Evolutionary conservation across 2,797 vertebrate species (phyloP), one percentile per base, ranked within the genome.

Genomic region (Vireo griseus): DNA sequence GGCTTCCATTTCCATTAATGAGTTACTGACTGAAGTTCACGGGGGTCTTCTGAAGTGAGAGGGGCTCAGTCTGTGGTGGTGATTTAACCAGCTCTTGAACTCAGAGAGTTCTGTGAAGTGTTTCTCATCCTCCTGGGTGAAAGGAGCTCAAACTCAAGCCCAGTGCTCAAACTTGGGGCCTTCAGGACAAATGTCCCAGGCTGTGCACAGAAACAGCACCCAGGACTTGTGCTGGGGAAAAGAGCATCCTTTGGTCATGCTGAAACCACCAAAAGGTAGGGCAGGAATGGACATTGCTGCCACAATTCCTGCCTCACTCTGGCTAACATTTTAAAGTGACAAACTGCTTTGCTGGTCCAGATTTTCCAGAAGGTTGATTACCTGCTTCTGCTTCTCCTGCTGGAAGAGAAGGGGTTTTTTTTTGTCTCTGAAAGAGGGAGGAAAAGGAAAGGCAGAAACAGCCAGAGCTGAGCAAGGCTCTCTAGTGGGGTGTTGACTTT

Each of bases 1-100:
- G 78, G 54, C 51, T 84, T 93, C 88, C 25, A 63, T 92, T 96
- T 88, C 90, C 74, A 81, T 57, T 90, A 92, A 94, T 94, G 74
- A 96, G 66, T 92, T 81, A 69, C 78, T 55, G 84, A n/a, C 83
- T 92, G 12, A 8, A 62, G 91, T 93, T 95, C 89, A 94, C 47
- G 1, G 77, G 57, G 57, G 85, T 73, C 54, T 57, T 47, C 77
- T 86, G 89, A 57, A 92, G 79, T 19, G 48, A 45, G 44, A 91
- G 45, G 62, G 47, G 40, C 40, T 80, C 24, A 44, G n/a, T 17
- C 67, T 52, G 3, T 2, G 26, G n/a, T 33, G 87, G 45, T 2
- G 31, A 67, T 66, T 91, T 89, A 91, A 91, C 68, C 57, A 11
- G 2, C 78, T 85, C 67, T 75, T 55, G 59, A 92, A 59, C 77